These are phyloP conservation scores for Slavum lentiscoides DNA, from an alignment of 2,888 invertebrate species.

Conservation along the genomic window DNA sequence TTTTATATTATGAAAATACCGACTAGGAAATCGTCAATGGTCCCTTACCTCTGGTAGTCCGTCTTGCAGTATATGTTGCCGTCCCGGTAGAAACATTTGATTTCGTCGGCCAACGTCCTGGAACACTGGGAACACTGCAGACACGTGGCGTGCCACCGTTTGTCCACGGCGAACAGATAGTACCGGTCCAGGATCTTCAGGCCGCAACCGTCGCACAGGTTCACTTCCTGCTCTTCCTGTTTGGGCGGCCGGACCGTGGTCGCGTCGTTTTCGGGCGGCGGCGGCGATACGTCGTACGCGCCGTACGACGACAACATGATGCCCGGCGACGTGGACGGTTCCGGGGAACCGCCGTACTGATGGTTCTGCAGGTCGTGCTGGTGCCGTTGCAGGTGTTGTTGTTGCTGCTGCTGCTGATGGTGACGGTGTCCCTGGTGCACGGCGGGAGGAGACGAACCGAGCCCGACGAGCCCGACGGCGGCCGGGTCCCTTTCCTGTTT, in stretches of 20 bases:
- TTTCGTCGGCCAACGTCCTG: constrained; percentile 84
- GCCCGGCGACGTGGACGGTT: constrained; percentile 14
- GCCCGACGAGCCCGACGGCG: background rate
- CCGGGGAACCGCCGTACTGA: constrained; percentile 59
- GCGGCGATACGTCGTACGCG: constrained; percentile 17
- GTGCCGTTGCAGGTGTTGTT: constrained; percentile 52
- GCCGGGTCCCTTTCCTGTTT: constrained; percentile 32
- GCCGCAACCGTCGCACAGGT: constrained; percentile 86
- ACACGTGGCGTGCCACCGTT: constrained; percentile 91
- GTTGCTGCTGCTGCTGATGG: constrained; percentile 55
- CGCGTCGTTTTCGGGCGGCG: constrained; percentile 4
- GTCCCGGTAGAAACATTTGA: constrained; percentile 89
- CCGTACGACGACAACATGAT: constrained; percentile 27
- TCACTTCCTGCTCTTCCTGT: constrained; percentile 60
- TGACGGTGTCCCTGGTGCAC: constrained; percentile 55
- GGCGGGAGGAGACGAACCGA: constrained; percentile 8
- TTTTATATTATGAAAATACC: no score
- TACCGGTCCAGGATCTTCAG: constrained; percentile 83
- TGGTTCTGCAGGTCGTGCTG: constrained; percentile 26
- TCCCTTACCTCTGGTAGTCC: constrained; percentile 85
- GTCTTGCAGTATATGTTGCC: constrained; percentile 95
- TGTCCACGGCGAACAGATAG: constrained; percentile 88
- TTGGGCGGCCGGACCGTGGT: constrained; percentile 40
- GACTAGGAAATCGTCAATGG: no score
- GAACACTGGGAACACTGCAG: constrained; percentile 89